Conservation (phyloP, 2,113 vertebrate genomes). For the Solea senegalensis region DNA sequence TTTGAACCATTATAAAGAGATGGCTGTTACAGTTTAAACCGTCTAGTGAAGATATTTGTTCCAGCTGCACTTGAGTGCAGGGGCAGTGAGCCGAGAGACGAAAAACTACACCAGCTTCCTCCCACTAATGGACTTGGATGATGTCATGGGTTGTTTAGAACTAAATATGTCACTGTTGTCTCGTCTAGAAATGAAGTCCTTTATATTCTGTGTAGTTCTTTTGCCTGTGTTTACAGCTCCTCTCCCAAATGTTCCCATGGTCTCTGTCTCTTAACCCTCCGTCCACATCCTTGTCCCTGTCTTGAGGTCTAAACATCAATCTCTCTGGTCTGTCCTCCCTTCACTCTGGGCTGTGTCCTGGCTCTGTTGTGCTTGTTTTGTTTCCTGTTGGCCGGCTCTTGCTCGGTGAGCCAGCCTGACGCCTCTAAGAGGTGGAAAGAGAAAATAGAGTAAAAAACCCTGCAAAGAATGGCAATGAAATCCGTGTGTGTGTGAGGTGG, state of each 20-base stretch:
- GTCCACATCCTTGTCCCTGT: neutral
- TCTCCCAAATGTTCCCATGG: neutral
- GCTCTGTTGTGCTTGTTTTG: conserved; percentile 3
- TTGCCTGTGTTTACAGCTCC: neutral
- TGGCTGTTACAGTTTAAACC: conserved; percentile 9
- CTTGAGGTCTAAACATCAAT: neutral
- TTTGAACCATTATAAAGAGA: neutral
- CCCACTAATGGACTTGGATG: neutral
- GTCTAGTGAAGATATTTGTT: conserved; percentile 17
- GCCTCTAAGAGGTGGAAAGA: conserved; percentile 2
- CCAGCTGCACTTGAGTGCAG: neutral
- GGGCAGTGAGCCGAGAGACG: neutral
- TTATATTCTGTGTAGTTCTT: neutral
- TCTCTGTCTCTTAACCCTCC: neutral
- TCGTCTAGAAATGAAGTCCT: no score
- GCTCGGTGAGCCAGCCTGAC: conserved; percentile 4
- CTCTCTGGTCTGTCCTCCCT: neutral
- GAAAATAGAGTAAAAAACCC: conserved; percentile 21
- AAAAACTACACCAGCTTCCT: neutral
- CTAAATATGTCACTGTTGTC: no score
- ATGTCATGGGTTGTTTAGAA: neutral
- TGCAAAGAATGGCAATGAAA: neutral
- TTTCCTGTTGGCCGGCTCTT: conserved; percentile 10
- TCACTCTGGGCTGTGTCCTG: neutral
- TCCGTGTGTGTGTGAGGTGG: neutral